Conservation (phyloP, 2,113 vertebrate genomes). For the human (Homo sapiens) region DNA sequence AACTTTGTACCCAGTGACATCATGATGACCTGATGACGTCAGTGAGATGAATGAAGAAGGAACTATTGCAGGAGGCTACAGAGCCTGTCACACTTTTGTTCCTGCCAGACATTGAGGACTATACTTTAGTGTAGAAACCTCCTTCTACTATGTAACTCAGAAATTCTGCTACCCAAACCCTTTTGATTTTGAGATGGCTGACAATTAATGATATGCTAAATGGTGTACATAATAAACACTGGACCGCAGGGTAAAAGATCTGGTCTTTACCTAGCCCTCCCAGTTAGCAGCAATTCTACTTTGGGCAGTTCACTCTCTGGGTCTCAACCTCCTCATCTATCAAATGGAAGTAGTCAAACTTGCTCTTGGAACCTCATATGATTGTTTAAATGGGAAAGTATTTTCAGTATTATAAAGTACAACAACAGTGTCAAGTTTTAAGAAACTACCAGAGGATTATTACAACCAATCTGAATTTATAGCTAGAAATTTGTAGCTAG, state of each 20-base stretch:
- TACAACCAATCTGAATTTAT: background rate
- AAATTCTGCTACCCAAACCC: background rate
- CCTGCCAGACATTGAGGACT: background rate
- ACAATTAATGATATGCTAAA: background rate
- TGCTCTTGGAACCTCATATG: background rate
- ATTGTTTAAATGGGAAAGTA: background rate
- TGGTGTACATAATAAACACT: rapidly evolving
- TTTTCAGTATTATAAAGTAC: background rate
- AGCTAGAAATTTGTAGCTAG: background rate
- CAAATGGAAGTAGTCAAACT: background rate
- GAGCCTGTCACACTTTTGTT: too few relatives aligned
- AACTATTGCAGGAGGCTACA: too few relatives aligned
- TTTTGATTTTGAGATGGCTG: background rate
- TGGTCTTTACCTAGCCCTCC: background rate
- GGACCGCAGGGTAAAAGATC: too few relatives aligned
- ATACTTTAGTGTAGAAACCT: background rate
- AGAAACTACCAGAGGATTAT: background rate
- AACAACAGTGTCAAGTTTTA: background rate
- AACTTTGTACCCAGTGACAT: background rate
- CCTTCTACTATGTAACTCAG: background rate
- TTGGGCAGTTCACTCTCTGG: background rate
- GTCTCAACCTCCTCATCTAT: background rate
- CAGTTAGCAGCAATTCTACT: background rate
- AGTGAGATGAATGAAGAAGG: background rate
- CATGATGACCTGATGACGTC: background rate